Evolutionary conservation across 53 echinoderm and acorn worm species (phyloP), one percentile per base, ranked within the genome.

Genomic region (Hippasteria phrygiana): DNA sequence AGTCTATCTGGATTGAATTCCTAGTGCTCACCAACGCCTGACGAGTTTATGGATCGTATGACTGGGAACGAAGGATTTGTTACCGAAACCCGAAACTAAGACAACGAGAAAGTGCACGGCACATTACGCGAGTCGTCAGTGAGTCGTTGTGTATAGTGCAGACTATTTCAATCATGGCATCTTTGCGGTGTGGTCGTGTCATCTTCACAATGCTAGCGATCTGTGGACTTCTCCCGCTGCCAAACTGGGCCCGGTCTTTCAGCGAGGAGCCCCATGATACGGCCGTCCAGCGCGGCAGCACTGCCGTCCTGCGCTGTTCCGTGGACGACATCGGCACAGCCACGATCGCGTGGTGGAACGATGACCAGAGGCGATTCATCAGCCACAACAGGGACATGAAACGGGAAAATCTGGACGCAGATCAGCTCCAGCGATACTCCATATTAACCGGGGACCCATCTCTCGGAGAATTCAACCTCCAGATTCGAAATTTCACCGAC

Each of bases 401-500:
- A n/a, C 73, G 26, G 18, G 51, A 24, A 27, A 48, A 38, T 5
- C 46, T 80, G 16, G 50, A 70, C 56, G 2, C 51, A 0, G 80
- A 78, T 20, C 53, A 91, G 59, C 78, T 74, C 29, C n/a, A 71
- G 20, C 71, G 88, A n/a, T 91, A 73, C 43, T 83, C 84, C 26
- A 80, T 91, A n/a, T n/a, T n/a, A 29, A 46, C 48, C 7, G 91
- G 91, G 2, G 73, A 91, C n/a, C 9, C 48, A 12, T 55, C 79
- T 16, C 42, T 29, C 27, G 91, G 79, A 5, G 91, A 91, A 78
- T 91, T 88, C 78, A 79, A 88, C 69, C 39, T 91, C 4, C 62
- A 80, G 22, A 91, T 91, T 29, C 29, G n/a, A 8, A 51, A 79
- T 67, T 69, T 78, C 40, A 65, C 87, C 32, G 45, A 17, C 36